A percentile compares a stretch with the other conserved stretches of the same genome.
Evolutionary conservation across 1,140 invertebrate genomes (phyloP).

Genomic region (Ceratosolen solmsi): DNA sequence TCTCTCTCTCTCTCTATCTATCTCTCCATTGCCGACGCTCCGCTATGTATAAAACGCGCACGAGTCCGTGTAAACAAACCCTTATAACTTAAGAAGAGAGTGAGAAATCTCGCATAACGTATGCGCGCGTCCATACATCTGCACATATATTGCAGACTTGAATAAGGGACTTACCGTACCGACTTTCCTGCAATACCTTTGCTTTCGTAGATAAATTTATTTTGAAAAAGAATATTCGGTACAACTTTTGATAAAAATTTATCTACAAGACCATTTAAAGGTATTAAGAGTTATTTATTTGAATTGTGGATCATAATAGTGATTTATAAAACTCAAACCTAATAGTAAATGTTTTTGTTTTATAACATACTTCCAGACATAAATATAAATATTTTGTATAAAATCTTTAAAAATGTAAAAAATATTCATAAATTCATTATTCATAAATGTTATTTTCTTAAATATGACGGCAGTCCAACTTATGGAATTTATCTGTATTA

Average conservation of each 20-base stretch:
- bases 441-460: too few species aligned
- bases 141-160: background rate
- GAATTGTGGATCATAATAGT: background rate
- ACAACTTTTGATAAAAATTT: slow-evolving; percentile 21
- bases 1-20: background rate
- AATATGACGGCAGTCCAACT: too few species aligned
- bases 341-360: too few species aligned
- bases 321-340: too few species aligned
- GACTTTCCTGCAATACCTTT: background rate
- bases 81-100: slow-evolving; percentile 25
- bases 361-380: too few species aligned
- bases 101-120: background rate
- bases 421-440: too few species aligned
- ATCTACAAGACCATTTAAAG: background rate
- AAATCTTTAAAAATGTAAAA: too few species aligned
- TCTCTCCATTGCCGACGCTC: background rate
- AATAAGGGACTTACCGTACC: slow-evolving; percentile 3
- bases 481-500: too few species aligned
- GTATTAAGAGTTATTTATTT: slow-evolving; percentile 10
- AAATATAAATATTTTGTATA: too few species aligned
- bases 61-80: slow-evolving; percentile 31
- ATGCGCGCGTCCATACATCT: too few species aligned
- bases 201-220: slow-evolving; percentile 13
- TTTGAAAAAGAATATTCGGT: slow-evolving; percentile 8
- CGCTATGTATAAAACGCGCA: background rate